Evolutionary conservation across 1,140 invertebrate species (phyloP).

Genomic region (Drosophila persimilis): DNA sequence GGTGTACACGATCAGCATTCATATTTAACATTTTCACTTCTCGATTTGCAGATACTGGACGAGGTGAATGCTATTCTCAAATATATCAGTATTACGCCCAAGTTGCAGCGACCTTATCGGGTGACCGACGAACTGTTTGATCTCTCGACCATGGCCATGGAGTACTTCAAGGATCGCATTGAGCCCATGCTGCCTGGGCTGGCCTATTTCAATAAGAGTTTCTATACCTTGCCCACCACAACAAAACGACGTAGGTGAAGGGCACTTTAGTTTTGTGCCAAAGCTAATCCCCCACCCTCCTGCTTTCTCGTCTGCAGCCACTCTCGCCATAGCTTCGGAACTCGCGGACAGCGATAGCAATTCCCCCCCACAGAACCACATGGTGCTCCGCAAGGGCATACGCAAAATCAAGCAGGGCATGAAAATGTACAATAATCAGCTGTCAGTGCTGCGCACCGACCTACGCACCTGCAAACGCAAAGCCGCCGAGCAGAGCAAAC

Average conservation of each 20-base stretch:
- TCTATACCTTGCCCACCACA: constrained; percentile 82
- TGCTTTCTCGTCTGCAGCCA: constrained; percentile 32
- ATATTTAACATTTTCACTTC: too few relatives aligned
- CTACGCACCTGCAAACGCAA: constrained; percentile 90
- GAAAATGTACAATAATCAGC: constrained; percentile 92
- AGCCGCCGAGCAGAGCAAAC: constrained; percentile 91
- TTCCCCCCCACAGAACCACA: constrained; percentile 90
- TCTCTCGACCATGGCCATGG: constrained; percentile 96
- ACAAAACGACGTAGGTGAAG: constrained; percentile 71
- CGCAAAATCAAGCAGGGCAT: constrained; percentile 94
- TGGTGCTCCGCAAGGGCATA: constrained; percentile 92
- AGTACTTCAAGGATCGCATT: constrained; percentile 95
- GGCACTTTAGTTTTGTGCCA: too few relatives aligned
- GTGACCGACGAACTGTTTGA: constrained; percentile 96
- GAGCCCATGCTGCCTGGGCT: constrained; percentile 94
- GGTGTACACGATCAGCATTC: too few relatives aligned
- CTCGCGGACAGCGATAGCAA: constrained; percentile 85
- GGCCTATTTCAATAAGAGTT: constrained; percentile 92
- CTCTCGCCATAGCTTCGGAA: constrained; percentile 69
- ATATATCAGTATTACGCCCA: constrained; percentile 92
- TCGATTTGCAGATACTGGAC: constrained; percentile 85
- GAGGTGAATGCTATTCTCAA: constrained; percentile 92
- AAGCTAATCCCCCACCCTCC: background rate
- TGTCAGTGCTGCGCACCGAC: constrained; percentile 89
- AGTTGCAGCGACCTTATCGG: constrained; percentile 91